A percentile compares a stretch with the other conserved stretches of the same genome.
Evolutionary conservation across 2,113 vertebrate genomes (phyloP).

Genomic region (Antigone vipio): DNA sequence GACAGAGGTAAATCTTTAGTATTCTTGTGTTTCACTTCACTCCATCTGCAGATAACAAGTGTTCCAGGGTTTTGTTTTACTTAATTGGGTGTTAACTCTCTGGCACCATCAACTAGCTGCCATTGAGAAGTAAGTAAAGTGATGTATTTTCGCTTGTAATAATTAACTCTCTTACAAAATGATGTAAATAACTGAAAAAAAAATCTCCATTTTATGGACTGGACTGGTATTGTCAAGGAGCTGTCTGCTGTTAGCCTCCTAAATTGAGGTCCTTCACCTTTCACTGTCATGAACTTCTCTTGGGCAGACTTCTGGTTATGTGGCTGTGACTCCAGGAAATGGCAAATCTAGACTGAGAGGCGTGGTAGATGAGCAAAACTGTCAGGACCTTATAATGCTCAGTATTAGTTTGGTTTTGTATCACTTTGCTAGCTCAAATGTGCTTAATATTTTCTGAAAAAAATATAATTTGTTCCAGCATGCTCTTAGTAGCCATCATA

Average conservation of each 20-base stretch:
- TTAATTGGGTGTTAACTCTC: neutral
- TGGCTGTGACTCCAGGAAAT: neutral
- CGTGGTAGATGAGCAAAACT: neutral
- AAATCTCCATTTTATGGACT: neutral
- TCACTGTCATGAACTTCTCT: neutral
- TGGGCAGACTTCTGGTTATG: neutral
- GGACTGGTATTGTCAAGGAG: neutral
- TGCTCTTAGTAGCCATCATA: neutral
- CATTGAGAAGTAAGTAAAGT: neutral
- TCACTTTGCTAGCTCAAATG: neutral
- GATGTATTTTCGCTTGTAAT: neutral
- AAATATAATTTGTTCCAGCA: neutral
- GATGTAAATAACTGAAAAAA: neutral
- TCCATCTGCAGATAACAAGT: fast-evolving
- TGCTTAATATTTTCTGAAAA: neutral
- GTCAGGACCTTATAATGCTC: neutral
- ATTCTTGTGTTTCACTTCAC: fast-evolving
- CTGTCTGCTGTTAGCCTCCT: neutral
- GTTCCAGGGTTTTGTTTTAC: neutral
- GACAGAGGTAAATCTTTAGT: slow-evolving; percentile 32
- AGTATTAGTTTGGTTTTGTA: neutral
- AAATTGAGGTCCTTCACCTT: neutral
- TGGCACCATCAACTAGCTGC: neutral
- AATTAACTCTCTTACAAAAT: neutral
- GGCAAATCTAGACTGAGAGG: neutral